These are phyloP conservation scores for Proterorhinus semilunaris DNA, from an alignment of 2,113 vertebrate species.

Conservation along the genomic window DNA sequence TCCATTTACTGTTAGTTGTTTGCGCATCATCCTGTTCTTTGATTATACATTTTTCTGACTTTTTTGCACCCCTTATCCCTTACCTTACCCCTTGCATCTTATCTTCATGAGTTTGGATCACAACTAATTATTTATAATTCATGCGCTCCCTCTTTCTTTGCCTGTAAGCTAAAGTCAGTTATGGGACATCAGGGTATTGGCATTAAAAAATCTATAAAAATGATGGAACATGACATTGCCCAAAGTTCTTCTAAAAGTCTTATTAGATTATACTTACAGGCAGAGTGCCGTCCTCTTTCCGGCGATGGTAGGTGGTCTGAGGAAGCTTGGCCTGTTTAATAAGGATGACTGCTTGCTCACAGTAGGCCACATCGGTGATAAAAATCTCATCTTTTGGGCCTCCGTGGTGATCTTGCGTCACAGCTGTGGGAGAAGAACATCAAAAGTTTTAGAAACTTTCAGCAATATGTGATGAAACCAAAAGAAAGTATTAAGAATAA, in stretches of 20 bases:
- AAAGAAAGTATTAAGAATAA: background rate
- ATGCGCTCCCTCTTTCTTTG: too few relatives aligned
- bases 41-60: too few relatives aligned
- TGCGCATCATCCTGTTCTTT: too few relatives aligned
- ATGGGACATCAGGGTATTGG: too few relatives aligned
- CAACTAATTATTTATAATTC: too few relatives aligned
- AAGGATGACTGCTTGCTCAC: slow-evolving; percentile 83
- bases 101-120: too few relatives aligned
- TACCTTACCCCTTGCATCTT: too few relatives aligned
- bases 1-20: too few relatives aligned
- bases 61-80: too few relatives aligned
- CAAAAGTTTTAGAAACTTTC: background rate
- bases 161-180: too few relatives aligned
- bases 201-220: too few relatives aligned
- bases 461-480: background rate
- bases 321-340: slow-evolving; percentile 75
- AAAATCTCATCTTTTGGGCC: slow-evolving; percentile 75
- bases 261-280: slow-evolving; percentile 72
- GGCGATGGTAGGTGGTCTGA: slow-evolving; percentile 54
- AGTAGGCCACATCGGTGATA: slow-evolving; percentile 85
- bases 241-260: background rate
- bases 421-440: slow-evolving; percentile 32
- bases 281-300: slow-evolving; percentile 75
- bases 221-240: background rate
- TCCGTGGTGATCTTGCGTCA: slow-evolving; percentile 42